phyloP scores from a whole-genome alignment of 2,113 vertebrate species.

The Galbula dea region DNA sequence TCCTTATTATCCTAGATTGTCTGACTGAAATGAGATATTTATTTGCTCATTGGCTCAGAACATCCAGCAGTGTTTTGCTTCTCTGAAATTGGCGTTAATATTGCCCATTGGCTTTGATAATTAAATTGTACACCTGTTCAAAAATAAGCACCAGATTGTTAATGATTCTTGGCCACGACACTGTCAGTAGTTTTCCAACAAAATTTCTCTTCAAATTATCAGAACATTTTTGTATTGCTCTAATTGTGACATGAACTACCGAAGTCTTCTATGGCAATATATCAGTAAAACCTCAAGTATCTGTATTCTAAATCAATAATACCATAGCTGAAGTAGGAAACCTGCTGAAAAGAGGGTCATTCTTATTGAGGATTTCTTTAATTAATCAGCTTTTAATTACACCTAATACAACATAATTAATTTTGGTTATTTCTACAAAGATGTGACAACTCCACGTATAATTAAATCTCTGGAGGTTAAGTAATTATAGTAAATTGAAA shows the following conservation, averaged over 20 bases:
- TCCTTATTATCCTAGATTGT: conserved; percentile 39
- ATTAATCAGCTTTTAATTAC: not conserved
- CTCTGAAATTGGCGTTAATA: conserved; percentile 46
- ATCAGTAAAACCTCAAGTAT: not conserved
- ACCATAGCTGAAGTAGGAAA: not conserved
- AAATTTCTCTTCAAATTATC: conserved; percentile 63
- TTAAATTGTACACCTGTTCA: conserved; percentile 69
- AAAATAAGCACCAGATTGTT: conserved; percentile 70
- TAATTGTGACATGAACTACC: conserved; percentile 13
- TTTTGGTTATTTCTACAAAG: not conserved
- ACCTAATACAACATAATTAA: not conserved
- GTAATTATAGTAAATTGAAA: not conserved
- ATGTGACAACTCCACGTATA: not conserved
- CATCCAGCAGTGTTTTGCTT: conserved; percentile 22
- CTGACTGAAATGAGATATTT: conserved; percentile 47
- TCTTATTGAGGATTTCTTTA: not conserved
- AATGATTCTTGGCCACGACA: conserved; percentile 57
- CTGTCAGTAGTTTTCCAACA: conserved; percentile 38
- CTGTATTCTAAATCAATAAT: not conserved
- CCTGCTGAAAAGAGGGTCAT: not conserved
- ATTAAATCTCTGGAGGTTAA: not conserved
- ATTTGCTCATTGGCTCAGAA: conserved; percentile 37
- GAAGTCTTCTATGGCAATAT: not conserved
- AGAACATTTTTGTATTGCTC: conserved; percentile 15
- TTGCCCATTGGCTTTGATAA: conserved; percentile 63